Evolutionary conservation across 2,797 vertebrate species (phyloP), one percentile per base, ranked within the genome.

Genomic region (Glossophaga mutica): DNA sequence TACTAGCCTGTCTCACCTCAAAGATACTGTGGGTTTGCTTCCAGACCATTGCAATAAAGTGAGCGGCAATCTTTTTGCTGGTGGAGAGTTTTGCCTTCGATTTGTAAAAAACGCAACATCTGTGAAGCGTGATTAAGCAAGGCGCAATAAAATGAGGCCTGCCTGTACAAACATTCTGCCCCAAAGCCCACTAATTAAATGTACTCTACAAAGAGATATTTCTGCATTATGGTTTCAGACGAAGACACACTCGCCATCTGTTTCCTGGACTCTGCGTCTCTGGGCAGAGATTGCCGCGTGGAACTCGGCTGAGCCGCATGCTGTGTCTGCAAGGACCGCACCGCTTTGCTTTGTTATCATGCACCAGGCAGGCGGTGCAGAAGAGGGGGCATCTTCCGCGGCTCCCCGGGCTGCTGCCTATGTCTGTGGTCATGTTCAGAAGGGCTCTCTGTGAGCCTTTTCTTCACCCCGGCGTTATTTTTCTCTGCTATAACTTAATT

Each of bases 331-430:
- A 5, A 2, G 22, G 37, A 83, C 34, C 21, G 1, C 9, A 6
- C 8, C 10, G 14, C 26, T 34, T 15, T 5, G 42, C 57, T 52
- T 68, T 55, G 71, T 18, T 18, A 5, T 14, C 42, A 5, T 0
- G 22, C 14, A 0, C 26, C 0, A 8, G 62, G 59, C 0, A 7
- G 62, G 62, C 3, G 0, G 19, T 9, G 70, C 9, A 0, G 16
- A 4, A 6, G 39, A 34, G 26, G 24, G 5, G 9, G 44, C 32
- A 9, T 14, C 57, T n/a, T 52, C 24, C 55, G 0, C 10, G 1
- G 22, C 15, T 18, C 14, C 71, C 18, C 8, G 0, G 0, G 29
- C 70, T 21, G 83, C 7, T 48, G 32, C 42, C 42, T 29, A 37
- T 5, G 0, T 6, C 1, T 24, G 55, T 11, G 12, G 78, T 50